A percentile compares a stretch with the other conserved stretches of the same genome.
These are phyloP conservation scores for Melanotaenia pygmaea DNA, from an alignment of 2,797 vertebrate species.

Conservation along the genomic window DNA sequence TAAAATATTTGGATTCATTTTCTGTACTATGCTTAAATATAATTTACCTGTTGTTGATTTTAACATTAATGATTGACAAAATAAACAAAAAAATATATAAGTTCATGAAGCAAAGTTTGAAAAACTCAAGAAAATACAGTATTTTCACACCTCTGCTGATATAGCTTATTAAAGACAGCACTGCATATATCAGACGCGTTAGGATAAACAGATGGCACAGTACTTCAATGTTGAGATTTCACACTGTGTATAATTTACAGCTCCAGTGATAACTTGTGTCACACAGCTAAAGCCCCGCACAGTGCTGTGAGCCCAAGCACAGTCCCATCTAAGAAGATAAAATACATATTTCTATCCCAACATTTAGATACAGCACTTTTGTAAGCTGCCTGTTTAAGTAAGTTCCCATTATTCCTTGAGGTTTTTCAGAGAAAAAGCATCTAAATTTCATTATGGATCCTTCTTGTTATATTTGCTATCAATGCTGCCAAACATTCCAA, in stretches of 20 bases:
- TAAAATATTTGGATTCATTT: not conserved
- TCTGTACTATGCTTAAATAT: not conserved
- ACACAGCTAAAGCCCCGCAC: constrained; percentile 39
- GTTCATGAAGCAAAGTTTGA: not conserved
- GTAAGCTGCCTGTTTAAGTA: constrained; percentile 25
- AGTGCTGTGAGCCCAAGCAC: constrained; percentile 35
- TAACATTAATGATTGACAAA: not conserved
- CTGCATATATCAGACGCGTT: constrained; percentile 46
- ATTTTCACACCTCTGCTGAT: constrained; percentile 40
- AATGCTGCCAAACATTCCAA: constrained; percentile 63
- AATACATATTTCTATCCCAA: constrained; percentile 34
- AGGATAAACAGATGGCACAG: constrained; percentile 63
- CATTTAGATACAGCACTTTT: constrained; percentile 41
- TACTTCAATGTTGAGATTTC: constrained; percentile 61
- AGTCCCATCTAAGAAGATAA: constrained; percentile 27
- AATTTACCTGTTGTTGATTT: not conserved
- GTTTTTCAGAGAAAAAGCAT: constrained; percentile 41
- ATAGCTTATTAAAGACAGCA: constrained; percentile 28
- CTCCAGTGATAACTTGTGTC: constrained; percentile 56
- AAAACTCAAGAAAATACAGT: not conserved
- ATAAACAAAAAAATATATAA: not conserved
- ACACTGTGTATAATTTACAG: constrained; percentile 75
- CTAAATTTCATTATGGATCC: constrained; percentile 53
- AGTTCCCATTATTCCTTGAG: constrained; percentile 46
- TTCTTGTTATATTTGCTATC: constrained; percentile 61